phyloP scores from a whole-genome alignment of 2,113 vertebrate genomes.

The Pedetes capensis region DNA sequence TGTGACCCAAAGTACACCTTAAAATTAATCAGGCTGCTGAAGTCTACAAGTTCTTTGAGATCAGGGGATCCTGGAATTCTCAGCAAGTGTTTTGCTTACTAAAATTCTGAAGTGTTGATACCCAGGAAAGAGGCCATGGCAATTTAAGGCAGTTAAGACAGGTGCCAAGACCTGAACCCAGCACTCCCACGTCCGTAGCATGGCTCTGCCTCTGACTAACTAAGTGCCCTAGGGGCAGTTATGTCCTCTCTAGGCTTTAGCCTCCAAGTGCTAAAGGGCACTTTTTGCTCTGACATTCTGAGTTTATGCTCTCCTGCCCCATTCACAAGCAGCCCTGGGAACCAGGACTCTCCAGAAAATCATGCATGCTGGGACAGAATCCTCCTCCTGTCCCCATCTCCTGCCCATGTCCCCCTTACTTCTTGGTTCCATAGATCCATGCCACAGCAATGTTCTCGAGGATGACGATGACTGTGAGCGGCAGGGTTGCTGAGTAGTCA shows the following conservation, averaged over 20 bases:
- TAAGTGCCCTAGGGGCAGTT: too few relatives aligned
- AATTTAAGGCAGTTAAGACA: too few relatives aligned
- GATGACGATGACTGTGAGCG: slow-evolving; percentile 96
- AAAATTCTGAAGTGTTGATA: background rate
- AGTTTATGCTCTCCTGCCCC: background rate
- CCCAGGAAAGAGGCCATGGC: background rate
- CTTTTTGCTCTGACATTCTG: background rate
- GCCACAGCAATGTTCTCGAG: slow-evolving; percentile 97
- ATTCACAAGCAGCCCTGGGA: background rate
- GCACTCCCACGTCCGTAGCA: background rate
- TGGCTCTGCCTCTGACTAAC: background rate
- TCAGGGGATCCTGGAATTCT: background rate
- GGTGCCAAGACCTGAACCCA: background rate
- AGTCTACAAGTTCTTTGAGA: background rate
- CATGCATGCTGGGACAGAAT: background rate
- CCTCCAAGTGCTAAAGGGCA: background rate
- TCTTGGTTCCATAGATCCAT: slow-evolving; percentile 98
- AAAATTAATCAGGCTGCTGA: background rate
- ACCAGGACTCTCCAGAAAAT: background rate
- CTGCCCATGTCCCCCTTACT: slow-evolving; percentile 81
- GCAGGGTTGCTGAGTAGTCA: slow-evolving; percentile 96
- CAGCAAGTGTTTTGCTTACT: background rate
- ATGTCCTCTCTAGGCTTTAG: background rate
- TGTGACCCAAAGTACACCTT: background rate
- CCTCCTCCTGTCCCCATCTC: background rate